These are phyloP conservation scores for Hoplostethus mediterraneus DNA, from an alignment of 2,797 vertebrate species.

Conservation along the genomic window DNA sequence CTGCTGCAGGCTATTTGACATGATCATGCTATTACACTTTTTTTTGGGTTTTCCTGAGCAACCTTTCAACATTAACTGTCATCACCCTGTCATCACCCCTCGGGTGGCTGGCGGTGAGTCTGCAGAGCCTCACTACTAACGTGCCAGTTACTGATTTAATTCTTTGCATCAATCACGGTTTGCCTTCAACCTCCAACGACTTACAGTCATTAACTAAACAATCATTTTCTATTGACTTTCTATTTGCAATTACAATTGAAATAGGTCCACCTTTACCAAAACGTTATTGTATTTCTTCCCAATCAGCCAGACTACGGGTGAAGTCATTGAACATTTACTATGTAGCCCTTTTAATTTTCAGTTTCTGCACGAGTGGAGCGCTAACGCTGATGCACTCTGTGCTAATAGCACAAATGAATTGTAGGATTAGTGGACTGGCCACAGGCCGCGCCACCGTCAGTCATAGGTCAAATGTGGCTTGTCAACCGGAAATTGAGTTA, in stretches of 20 bases:
- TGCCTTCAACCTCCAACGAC: conserved; percentile 9
- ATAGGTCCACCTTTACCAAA: background rate
- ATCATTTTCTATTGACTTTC: background rate
- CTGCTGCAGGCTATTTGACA: conserved; percentile 5
- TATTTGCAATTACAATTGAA: conserved; percentile 4
- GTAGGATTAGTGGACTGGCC: conserved; percentile 30
- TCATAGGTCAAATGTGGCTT: conserved; percentile 33
- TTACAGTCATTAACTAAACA: background rate
- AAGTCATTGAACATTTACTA: background rate
- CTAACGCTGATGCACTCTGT: conserved; percentile 34
- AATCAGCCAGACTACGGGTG: conserved; percentile 19
- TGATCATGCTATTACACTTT: conserved; percentile 16
- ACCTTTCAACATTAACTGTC: conserved; percentile 7
- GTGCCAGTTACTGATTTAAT: conserved; percentile 20
- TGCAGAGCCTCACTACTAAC: conserved; percentile 25
- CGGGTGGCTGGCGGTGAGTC: conserved; percentile 37
- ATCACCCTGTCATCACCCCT: no score
- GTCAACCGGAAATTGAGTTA: conserved; percentile 9
- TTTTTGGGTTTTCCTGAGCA: conserved; percentile 41
- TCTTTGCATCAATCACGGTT: conserved; percentile 17
- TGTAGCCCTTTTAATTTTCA: conserved; percentile 27
- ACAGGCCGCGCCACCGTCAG: conserved; percentile 17
- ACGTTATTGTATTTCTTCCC: background rate
- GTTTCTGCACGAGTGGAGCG: conserved; percentile 29
- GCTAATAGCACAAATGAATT: conserved; percentile 43